phyloP scores from a whole-genome alignment of 2,797 vertebrate genomes.

The Varecia variegata region DNA sequence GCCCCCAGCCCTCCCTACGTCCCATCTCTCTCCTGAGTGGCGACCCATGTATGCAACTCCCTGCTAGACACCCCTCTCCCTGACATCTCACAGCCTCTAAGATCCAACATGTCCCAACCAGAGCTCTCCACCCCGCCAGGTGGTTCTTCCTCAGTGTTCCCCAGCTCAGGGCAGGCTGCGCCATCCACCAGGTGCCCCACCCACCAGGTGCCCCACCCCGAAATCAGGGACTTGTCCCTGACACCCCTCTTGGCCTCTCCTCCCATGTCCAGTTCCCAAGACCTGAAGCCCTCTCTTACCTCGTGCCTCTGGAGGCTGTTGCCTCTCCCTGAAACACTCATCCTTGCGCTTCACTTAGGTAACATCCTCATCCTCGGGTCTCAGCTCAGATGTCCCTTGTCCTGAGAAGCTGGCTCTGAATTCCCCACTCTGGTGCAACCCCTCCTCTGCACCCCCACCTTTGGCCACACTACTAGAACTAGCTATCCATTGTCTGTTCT shows the following conservation, averaged over 20 bases:
- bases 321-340: background rate
- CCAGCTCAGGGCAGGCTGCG: background rate
- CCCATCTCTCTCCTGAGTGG: background rate
- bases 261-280: background rate
- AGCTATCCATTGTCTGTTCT: background rate
- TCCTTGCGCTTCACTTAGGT: background rate
- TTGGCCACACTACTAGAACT: background rate
- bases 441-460: background rate
- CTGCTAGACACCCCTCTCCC: background rate
- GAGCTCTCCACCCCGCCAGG: background rate
- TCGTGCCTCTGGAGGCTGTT: background rate
- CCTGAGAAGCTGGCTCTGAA: background rate
- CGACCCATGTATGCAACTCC: background rate
- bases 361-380: background rate
- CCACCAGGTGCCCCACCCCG: background rate
- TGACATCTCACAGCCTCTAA: background rate
- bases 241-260: background rate
- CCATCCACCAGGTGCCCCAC: background rate
- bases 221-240: rapidly evolving
- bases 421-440: no score
- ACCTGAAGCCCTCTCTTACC: background rate
- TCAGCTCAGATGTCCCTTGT: background rate
- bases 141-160: background rate
- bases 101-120: background rate
- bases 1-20: background rate